A percentile compares a stretch with the other conserved stretches of the same genome.
Evolutionary conservation across 2,113 vertebrate genomes (phyloP).

Genomic region (Ptyas mucosa): DNA sequence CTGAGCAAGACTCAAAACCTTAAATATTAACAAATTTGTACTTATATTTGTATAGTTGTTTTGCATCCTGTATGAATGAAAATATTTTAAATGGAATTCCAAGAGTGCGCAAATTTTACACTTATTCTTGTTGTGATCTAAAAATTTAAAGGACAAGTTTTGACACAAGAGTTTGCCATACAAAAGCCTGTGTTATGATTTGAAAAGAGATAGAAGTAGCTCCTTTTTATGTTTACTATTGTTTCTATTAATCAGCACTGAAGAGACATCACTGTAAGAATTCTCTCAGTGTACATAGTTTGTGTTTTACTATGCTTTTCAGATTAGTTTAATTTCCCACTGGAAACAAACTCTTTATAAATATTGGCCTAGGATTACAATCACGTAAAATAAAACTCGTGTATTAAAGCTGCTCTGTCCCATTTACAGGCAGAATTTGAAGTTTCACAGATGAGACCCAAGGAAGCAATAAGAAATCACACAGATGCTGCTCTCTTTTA

Average conservation of each 20-base stretch:
- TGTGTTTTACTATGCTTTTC: constrained; percentile 59
- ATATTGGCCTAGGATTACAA: constrained; percentile 42
- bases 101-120: constrained; percentile 35
- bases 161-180: constrained; percentile 55
- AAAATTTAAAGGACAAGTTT: constrained; percentile 55
- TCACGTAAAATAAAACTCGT: constrained; percentile 22
- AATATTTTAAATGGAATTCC: constrained; percentile 34
- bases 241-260: constrained; percentile 57
- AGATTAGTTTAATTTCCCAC: constrained; percentile 61
- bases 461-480: constrained; percentile 15
- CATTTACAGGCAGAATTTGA: constrained; percentile 23
- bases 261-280: constrained; percentile 51
- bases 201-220: constrained; percentile 36
- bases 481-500: neutral
- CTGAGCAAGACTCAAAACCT: neutral
- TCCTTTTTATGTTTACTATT: constrained; percentile 54
- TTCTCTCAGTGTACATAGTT: constrained; percentile 34
- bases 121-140: constrained; percentile 47
- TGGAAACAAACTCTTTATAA: constrained; percentile 49
- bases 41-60: neutral
- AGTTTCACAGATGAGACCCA: constrained; percentile 3
- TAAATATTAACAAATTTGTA: constrained; percentile 19
- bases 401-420: constrained; percentile 29
- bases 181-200: constrained; percentile 26
- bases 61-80: neutral